Conservation (phyloP, 1,140 invertebrate genomes). For the Pseudomyrmex dendroicus region DNA sequence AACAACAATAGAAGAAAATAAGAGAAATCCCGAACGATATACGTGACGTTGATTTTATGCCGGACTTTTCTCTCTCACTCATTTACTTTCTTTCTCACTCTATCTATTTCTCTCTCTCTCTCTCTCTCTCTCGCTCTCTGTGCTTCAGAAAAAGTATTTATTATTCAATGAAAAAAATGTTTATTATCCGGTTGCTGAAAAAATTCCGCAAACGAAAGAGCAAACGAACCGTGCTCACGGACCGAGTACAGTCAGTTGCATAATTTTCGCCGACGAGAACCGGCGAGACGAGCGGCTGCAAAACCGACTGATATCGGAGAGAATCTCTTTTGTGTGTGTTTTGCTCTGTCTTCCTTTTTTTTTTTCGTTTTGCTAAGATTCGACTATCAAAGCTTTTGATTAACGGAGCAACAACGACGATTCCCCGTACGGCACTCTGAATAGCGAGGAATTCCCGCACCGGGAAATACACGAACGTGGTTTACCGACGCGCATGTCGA, state of each 20-base stretch:
- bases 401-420: conserved; percentile 48
- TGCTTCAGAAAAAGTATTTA: conserved; percentile 54
- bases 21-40: neutral
- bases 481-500: neutral
- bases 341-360: neutral
- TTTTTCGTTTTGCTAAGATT: conserved; percentile 57
- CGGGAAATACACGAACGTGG: neutral
- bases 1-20: conserved; percentile 20
- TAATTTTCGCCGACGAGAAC: conserved; percentile 32
- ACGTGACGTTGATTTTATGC: conserved; percentile 32
- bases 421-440: neutral
- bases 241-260: conserved; percentile 61
- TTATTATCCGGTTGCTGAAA: conserved; percentile 65
- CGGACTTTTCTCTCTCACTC: neutral
- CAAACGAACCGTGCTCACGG: conserved; percentile 65
- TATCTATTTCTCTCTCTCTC: neutral
- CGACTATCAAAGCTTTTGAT: conserved; percentile 62
- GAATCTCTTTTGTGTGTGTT: neutral
- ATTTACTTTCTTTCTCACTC: neutral
- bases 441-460: conserved; percentile 27
- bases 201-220: conserved; percentile 71
- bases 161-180: conserved; percentile 67
- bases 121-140: neutral
- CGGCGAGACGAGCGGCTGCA: conserved; percentile 26
- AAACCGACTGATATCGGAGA: too few relatives aligned